phyloP scores from a whole-genome alignment of 2,797 vertebrate genomes.

The Melanotaenia trifasciata region DNA sequence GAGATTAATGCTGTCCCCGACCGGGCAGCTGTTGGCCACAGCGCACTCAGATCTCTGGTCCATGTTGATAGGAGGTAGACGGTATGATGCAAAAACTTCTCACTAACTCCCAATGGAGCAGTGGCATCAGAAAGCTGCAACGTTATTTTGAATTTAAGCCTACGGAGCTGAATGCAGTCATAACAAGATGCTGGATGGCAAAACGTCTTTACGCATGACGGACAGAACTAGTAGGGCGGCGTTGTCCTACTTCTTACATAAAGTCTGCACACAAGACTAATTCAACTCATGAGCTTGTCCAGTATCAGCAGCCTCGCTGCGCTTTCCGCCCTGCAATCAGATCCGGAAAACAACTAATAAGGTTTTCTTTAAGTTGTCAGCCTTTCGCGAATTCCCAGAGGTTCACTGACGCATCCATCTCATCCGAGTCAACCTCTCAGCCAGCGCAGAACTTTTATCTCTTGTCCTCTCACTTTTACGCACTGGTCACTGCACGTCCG shows the following conservation, averaged over 20 bases:
- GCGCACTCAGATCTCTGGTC: slow-evolving; percentile 80
- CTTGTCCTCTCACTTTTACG: slow-evolving; percentile 57
- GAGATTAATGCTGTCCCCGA: slow-evolving; percentile 83
- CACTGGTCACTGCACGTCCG: slow-evolving; percentile 32
- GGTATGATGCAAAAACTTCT: slow-evolving; percentile 34
- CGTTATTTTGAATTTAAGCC: slow-evolving; percentile 15
- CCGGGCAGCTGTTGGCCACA: slow-evolving; percentile 56
- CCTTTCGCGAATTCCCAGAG: slow-evolving; percentile 9
- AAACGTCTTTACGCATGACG: slow-evolving; percentile 31
- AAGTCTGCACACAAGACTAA: slow-evolving; percentile 60
- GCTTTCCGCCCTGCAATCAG: slow-evolving; percentile 57
- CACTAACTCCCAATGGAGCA: slow-evolving; percentile 18
- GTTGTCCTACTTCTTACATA: slow-evolving; percentile 69
- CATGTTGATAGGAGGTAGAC: slow-evolving; percentile 78
- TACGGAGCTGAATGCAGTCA: slow-evolving; percentile 27
- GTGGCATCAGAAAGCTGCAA: slow-evolving; percentile 47
- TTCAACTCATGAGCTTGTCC: slow-evolving; percentile 61
- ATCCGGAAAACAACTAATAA: slow-evolving; percentile 18
- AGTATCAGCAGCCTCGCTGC: slow-evolving; percentile 81
- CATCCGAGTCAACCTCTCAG: slow-evolving; percentile 12
- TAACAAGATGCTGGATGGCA: slow-evolving; percentile 23
- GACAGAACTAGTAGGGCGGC: slow-evolving; percentile 37
- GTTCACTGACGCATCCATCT: slow-evolving; percentile 51
- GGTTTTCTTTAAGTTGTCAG: slow-evolving; percentile 20
- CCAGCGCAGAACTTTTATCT: slow-evolving; percentile 25